A percentile compares a stretch with the other conserved stretches of the same genome.
These are phyloP conservation scores for Adoxophyes honmai DNA, from an alignment of 1,140 invertebrate genomes.

Conservation along the genomic window DNA sequence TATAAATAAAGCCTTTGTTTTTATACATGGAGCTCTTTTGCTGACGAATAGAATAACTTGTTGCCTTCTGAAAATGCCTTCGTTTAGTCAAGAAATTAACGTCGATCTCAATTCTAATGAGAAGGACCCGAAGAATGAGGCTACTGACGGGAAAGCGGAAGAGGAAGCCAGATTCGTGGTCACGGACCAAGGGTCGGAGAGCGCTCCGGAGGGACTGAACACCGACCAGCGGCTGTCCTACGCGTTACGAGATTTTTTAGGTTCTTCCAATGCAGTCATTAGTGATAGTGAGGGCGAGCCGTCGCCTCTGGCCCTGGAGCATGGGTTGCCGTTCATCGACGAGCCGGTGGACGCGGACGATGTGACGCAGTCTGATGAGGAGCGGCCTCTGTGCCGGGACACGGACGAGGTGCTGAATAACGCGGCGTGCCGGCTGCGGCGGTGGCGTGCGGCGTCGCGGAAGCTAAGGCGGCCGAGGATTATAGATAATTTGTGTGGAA, in stretches of 20 bases:
- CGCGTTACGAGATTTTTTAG: constrained; percentile 61
- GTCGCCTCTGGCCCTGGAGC: constrained; percentile 41
- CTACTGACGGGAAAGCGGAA: constrained; percentile 37
- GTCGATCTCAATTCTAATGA: constrained; percentile 57
- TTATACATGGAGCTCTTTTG: background rate
- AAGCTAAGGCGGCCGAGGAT: constrained; percentile 58
- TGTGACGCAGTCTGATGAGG: constrained; percentile 51
- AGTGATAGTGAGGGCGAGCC: constrained; percentile 45
- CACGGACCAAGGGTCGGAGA: constrained; percentile 32
- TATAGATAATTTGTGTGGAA: constrained; percentile 64
- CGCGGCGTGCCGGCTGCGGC: constrained; percentile 58
- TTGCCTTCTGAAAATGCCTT: constrained; percentile 53
- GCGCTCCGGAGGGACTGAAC: constrained; percentile 45
- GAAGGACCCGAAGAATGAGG: constrained; percentile 42
- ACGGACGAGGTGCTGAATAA: constrained; percentile 67
- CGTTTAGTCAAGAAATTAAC: constrained; percentile 61
- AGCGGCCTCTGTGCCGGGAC: constrained; percentile 41
- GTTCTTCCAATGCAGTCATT: constrained; percentile 30
- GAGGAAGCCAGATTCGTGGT: constrained; percentile 38
- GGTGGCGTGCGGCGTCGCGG: constrained; percentile 60
- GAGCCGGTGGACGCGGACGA: constrained; percentile 46
- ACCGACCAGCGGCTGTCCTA: constrained; percentile 57
- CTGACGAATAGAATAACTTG: constrained; percentile 33
- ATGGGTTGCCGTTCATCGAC: constrained; percentile 60
- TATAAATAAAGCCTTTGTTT: background rate